Conservation (phyloP, 2,888 invertebrate genomes). For the Adelphocoris suturalis region DNA sequence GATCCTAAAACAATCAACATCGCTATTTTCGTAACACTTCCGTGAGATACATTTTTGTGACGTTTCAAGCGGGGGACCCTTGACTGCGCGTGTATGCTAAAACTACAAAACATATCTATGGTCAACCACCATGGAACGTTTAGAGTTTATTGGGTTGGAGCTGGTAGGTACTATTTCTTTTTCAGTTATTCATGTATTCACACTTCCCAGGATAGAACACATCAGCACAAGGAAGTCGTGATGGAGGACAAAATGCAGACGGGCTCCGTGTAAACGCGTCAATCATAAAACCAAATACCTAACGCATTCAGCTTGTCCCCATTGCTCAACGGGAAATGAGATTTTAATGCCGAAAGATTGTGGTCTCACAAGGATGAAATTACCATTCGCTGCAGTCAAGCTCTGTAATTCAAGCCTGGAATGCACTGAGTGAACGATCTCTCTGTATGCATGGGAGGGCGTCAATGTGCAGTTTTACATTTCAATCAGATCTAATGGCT, state of each 20-base stretch:
- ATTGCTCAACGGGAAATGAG: neutral
- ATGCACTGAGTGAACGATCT: neutral
- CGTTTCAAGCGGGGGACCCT: too few relatives aligned
- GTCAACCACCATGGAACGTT: too few relatives aligned
- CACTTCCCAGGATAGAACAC: neutral
- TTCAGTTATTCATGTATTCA: too few relatives aligned
- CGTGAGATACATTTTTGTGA: too few relatives aligned
- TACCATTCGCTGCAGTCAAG: neutral
- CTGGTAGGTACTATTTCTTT: too few relatives aligned
- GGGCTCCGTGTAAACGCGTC: neutral
- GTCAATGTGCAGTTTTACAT: neutral
- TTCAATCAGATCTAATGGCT: conserved; percentile 3
- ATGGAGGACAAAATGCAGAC: neutral
- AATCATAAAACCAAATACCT: conserved; percentile 3
- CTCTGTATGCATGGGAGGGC: neutral
- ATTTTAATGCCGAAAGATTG: neutral
- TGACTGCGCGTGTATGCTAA: too few relatives aligned
- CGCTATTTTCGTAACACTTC: too few relatives aligned
- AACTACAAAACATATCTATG: too few relatives aligned
- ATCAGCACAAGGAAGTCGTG: neutral
- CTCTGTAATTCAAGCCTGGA: neutral
- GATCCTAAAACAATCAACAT: too few relatives aligned
- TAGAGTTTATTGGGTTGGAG: too few relatives aligned
- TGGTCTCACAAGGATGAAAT: neutral
- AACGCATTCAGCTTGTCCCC: neutral